phyloP scores from a whole-genome alignment of 2,113 vertebrate genomes.

The Tichodroma muraria region DNA sequence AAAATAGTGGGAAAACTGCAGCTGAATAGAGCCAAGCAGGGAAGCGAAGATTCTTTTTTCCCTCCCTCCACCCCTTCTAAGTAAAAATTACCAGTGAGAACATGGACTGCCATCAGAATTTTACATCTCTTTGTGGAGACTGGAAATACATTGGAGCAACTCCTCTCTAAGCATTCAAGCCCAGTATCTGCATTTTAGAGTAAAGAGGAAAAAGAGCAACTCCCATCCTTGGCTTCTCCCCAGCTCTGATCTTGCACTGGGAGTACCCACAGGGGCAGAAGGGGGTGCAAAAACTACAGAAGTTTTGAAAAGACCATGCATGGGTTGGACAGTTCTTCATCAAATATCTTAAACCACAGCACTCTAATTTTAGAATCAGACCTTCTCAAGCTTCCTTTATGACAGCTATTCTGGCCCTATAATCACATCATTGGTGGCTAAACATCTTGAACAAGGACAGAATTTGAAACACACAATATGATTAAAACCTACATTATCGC shows the following conservation, averaged over 20 bases:
- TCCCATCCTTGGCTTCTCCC: background rate
- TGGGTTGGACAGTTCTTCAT: background rate
- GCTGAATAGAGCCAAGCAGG: background rate
- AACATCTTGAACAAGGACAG: conserved; percentile 44
- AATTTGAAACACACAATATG: conserved; percentile 34
- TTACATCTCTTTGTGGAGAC: background rate
- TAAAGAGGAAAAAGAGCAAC: background rate
- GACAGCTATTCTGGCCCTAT: conserved; percentile 29
- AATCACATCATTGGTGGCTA: conserved; percentile 51
- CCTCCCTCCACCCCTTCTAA: background rate
- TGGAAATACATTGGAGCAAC: background rate
- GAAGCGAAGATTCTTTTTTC: background rate
- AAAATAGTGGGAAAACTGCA: background rate
- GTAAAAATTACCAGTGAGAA: background rate
- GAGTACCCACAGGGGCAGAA: background rate
- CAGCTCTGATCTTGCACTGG: background rate
- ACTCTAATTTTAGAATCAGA: conserved; percentile 35
- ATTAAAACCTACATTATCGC: conserved; percentile 49
- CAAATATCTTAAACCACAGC: background rate
- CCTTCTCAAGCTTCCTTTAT: conserved; percentile 18
- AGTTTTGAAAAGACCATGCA: background rate
- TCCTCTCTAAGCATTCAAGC: background rate
- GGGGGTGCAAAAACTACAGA: background rate
- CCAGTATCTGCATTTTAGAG: background rate
- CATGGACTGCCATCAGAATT: background rate